These are phyloP conservation scores for Plagiodera versicolora DNA, from an alignment of 2,888 invertebrate species.

Conservation along the genomic window DNA sequence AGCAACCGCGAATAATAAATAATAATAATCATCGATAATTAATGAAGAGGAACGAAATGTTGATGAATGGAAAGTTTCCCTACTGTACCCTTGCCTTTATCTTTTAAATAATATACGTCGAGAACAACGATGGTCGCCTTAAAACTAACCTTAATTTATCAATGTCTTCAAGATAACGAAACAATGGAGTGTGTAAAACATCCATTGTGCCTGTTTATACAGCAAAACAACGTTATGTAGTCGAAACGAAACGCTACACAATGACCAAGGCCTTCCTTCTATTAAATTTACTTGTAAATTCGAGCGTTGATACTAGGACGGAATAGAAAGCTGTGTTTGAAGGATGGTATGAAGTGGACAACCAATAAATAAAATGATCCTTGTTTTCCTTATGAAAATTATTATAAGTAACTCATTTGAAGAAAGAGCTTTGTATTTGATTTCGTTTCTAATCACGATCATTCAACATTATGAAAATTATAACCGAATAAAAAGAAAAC, in stretches of 20 bases:
- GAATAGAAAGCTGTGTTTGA: not conserved
- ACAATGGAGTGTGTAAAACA: slow-evolving; percentile 57
- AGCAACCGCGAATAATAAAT: too few relatives aligned
- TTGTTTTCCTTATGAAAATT: too few relatives aligned
- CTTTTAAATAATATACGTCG: slow-evolving; percentile 45
- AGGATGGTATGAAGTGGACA: not conserved
- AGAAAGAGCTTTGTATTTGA: too few relatives aligned
- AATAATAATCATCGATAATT: slow-evolving; percentile 23
- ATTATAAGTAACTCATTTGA: too few relatives aligned
- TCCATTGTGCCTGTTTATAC: slow-evolving; percentile 55
- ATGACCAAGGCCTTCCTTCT: slow-evolving; percentile 53
- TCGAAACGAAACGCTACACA: slow-evolving; percentile 52
- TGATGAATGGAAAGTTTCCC: slow-evolving; percentile 35
- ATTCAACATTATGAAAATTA: too few relatives aligned
- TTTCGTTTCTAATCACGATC: too few relatives aligned
- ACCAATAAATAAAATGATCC: too few relatives aligned
- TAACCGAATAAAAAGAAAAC: too few relatives aligned
- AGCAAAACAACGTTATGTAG: slow-evolving; percentile 53
- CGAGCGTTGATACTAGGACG: slow-evolving; percentile 27
- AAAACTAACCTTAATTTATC: slow-evolving; percentile 58
- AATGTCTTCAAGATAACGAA: slow-evolving; percentile 58
- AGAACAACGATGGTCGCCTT: slow-evolving; percentile 55
- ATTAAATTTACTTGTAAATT: slow-evolving; percentile 49
- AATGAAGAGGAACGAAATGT: slow-evolving; percentile 33
- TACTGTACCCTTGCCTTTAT: slow-evolving; percentile 39